Evolutionary conservation across 2,797 vertebrate species (phyloP).

Genomic region (Myotis vivesi): DNA sequence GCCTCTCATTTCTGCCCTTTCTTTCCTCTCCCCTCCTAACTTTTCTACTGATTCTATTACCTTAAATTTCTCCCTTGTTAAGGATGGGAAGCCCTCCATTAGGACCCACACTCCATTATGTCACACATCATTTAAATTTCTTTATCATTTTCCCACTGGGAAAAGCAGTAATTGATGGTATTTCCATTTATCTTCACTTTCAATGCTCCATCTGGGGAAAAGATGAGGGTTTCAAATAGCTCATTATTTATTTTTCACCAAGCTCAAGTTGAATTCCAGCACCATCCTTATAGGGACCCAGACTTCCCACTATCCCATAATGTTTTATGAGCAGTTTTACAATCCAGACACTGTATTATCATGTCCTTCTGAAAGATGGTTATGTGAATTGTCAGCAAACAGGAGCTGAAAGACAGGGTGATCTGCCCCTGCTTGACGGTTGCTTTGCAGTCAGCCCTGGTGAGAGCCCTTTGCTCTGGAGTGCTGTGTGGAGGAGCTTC

Average conservation of each 20-base stretch:
- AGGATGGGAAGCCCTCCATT: slow-evolving; percentile 23
- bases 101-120: slow-evolving; percentile 23
- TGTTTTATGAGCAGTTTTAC: slow-evolving; percentile 68
- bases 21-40: neutral
- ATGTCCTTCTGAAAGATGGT: slow-evolving; percentile 56
- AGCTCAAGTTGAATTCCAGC: slow-evolving; percentile 46
- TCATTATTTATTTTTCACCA: slow-evolving; percentile 69
- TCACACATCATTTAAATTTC: slow-evolving; percentile 44
- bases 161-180: slow-evolving; percentile 64
- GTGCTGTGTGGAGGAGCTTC: neutral
- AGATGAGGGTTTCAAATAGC: slow-evolving; percentile 64
- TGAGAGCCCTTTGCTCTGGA: neutral
- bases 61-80: slow-evolving; percentile 4
- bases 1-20: neutral
- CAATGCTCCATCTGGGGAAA: slow-evolving; percentile 44
- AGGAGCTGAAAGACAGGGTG: neutral
- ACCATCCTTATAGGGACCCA: slow-evolving; percentile 1
- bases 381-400: slow-evolving; percentile 52
- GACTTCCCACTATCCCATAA: slow-evolving; percentile 31
- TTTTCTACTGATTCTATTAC: neutral
- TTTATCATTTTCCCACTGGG: slow-evolving; percentile 62
- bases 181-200: slow-evolving; percentile 66
- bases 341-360: neutral
- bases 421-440: neutral
- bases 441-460: neutral